Conservation (phyloP, 2,888 invertebrate genomes). For the Listrodromus nycthemerus region DNA sequence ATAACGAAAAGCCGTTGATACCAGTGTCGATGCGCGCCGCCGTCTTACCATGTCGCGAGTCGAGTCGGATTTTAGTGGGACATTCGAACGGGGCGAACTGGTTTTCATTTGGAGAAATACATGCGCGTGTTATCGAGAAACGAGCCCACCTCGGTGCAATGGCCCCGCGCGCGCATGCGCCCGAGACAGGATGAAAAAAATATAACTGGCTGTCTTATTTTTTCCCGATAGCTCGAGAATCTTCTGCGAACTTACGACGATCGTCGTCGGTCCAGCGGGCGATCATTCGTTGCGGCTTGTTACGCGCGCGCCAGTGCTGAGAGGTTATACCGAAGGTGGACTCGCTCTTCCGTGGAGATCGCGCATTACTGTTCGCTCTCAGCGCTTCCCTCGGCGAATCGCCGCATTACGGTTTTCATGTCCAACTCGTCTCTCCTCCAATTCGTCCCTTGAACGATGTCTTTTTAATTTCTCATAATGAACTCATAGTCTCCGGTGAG, state of each 20-base stretch:
- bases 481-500: slow-evolving; percentile 30
- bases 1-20: slow-evolving; percentile 65
- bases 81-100: slow-evolving; percentile 33
- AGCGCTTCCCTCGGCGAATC: slow-evolving; percentile 37
- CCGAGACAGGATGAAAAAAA: neutral
- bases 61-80: neutral
- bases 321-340: neutral
- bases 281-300: slow-evolving; percentile 16
- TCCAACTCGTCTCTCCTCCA: slow-evolving; percentile 48
- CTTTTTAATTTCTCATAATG: slow-evolving; percentile 25
- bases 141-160: slow-evolving; percentile 23
- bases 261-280: neutral
- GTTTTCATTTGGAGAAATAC: slow-evolving; percentile 64
- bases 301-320: neutral
- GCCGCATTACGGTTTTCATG: slow-evolving; percentile 51
- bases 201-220: neutral
- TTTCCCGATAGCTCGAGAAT: neutral
- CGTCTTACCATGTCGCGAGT: slow-evolving; percentile 10
- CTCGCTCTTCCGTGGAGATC: too few relatives aligned
- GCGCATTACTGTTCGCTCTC: neutral
- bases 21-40: slow-evolving; percentile 41
- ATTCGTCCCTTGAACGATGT: slow-evolving; percentile 36
- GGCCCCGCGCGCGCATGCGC: slow-evolving; percentile 19
- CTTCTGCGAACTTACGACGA: neutral
- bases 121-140: slow-evolving; percentile 57